Conservation (phyloP, 1,140 invertebrate genomes). For the Drosophila santomea region DNA sequence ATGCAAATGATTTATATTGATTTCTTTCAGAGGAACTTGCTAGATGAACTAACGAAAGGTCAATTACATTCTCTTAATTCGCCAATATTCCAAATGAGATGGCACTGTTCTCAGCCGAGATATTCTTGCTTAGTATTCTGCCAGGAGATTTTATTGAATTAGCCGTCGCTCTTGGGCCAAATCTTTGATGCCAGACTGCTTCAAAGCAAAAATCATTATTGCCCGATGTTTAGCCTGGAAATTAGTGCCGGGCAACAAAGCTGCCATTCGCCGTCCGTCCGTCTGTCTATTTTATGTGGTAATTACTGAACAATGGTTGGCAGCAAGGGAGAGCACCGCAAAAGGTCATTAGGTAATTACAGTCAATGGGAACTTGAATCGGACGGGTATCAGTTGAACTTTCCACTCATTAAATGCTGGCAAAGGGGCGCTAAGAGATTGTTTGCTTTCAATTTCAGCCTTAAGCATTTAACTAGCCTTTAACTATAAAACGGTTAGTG, state of each 20-base stretch:
- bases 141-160: slow-evolving; percentile 49
- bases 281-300: slow-evolving; percentile 39
- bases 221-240: slow-evolving; percentile 39
- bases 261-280: neutral
- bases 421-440: slow-evolving; percentile 29
- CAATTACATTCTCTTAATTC: slow-evolving; percentile 34
- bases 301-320: slow-evolving; percentile 63
- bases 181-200: slow-evolving; percentile 29
- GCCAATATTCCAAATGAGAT: slow-evolving; percentile 37
- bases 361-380: slow-evolving; percentile 2
- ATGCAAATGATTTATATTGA: neutral
- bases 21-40: slow-evolving; percentile 2
- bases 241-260: slow-evolving; percentile 54
- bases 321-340: slow-evolving; percentile 8
- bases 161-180: slow-evolving; percentile 2
- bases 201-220: slow-evolving; percentile 21
- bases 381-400: slow-evolving; percentile 33
- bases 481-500: slow-evolving; percentile 9
- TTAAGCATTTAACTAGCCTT: neutral
- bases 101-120: slow-evolving; percentile 13
- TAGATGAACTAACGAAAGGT: neutral
- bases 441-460: slow-evolving; percentile 8
- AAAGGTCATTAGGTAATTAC: slow-evolving; percentile 70
- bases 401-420: slow-evolving; percentile 43
- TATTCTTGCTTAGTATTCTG: slow-evolving; percentile 4